These are phyloP conservation scores for Oreonectes daqikongensis DNA, from an alignment of 2,797 vertebrate species.

Conservation along the genomic window DNA sequence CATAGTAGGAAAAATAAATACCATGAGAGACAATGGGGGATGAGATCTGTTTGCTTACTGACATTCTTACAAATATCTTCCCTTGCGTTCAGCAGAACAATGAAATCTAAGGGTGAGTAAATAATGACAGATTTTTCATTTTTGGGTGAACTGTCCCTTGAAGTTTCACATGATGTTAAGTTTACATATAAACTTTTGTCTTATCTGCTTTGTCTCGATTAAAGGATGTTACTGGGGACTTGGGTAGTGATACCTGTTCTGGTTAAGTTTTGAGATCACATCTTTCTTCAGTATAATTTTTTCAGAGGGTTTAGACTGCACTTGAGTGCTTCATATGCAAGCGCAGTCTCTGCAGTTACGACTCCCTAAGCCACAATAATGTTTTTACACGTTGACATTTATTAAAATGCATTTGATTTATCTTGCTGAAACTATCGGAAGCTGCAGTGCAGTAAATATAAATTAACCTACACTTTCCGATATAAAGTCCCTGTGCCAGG, in stretches of 20 bases:
- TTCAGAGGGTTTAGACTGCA: neutral
- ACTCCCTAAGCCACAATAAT: slow-evolving; percentile 12
- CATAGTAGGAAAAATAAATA: too few species aligned
- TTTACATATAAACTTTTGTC: slow-evolving; percentile 9
- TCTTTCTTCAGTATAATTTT: neutral
- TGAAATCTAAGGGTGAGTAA: too few species aligned
- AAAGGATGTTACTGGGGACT: neutral
- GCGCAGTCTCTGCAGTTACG: slow-evolving; percentile 3
- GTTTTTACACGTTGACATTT: slow-evolving; percentile 19
- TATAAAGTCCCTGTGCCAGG: slow-evolving; percentile 20
- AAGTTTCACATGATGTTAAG: slow-evolving; percentile 25
- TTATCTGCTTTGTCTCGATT: neutral
- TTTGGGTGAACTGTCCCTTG: too few species aligned
- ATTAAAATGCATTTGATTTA: slow-evolving; percentile 41
- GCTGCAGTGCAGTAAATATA: slow-evolving; percentile 41
- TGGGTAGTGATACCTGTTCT: neutral
- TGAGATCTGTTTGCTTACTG: too few species aligned
- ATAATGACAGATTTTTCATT: too few species aligned
- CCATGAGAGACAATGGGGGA: too few species aligned
- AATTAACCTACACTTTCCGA: slow-evolving; percentile 38
- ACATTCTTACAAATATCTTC: too few species aligned
- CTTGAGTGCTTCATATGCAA: slow-evolving; percentile 2
- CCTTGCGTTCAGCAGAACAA: too few species aligned
- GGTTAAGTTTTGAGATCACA: neutral
- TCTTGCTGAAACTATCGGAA: neutral